Base-by-base conservation (phyloP, 2,113 vertebrate species). In the Ptyas mucosa region DNA sequence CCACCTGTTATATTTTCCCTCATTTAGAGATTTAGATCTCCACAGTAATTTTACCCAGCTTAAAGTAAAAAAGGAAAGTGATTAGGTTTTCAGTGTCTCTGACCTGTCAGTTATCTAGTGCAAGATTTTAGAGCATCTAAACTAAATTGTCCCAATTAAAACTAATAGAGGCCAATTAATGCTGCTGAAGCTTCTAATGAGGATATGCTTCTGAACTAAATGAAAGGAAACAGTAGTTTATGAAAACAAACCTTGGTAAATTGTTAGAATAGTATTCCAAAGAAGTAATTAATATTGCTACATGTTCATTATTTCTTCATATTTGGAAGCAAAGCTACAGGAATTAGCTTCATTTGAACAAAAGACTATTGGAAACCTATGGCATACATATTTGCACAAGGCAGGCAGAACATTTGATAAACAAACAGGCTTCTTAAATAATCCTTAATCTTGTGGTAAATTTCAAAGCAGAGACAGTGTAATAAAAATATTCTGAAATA, bases 81-180 rank as follows among this genome's bases (percentile, higher is more conserved):
- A 89, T 94, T 91, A 64, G 24, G 24, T 85, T 87, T 53, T 57
- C 34, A 49, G 23, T 64, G 49, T 92, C 49, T 86, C 88, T 85
- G 46, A 91, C 91, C 88, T 86, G 87, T 58, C 53, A 92, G 55
- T 91, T 87, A 93, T n/a, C n/a, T 87, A 85, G 34, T 54, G 39
- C 11, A 89, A 93, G 86, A 26, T 91, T 91, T 89, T 88, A 89
- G 57, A 91, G 87, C 54, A 43, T 91, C 90, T 61, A 89, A 89
- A 94, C 54, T 81, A 92, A 94, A 94, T 87, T 89, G 88, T 91
- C 93, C 54, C 88, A 92, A 94, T 92, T 94, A 94, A 94, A 94
- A 89, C 88, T 92, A 94, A 89, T 92, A 81, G 88, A 94, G 55
- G 75, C 93, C 90, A 94, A 92, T 94, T 94, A 92, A 88, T 61